Evolutionary conservation across 2,797 vertebrate species (phyloP).

Genomic region (Thunnus albacares): DNA sequence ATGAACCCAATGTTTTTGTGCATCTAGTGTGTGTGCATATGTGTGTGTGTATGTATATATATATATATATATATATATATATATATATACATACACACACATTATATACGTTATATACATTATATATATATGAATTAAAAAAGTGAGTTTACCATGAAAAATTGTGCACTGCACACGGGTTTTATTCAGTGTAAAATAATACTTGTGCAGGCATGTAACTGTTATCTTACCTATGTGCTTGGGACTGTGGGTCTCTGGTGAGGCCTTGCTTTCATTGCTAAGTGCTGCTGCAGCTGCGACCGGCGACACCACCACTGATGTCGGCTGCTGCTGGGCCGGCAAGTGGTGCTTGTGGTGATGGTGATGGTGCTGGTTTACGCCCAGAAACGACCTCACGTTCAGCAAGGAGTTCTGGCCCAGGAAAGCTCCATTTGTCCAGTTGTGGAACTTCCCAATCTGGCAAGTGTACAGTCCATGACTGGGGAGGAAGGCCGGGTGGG

Average conservation of each 20-base stretch:
- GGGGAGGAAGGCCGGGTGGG: slow-evolving; percentile 95
- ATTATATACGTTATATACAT: too few relatives aligned
- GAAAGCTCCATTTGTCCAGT: slow-evolving; percentile 98
- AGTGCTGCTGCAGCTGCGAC: slow-evolving; percentile 83
- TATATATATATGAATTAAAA: too few relatives aligned
- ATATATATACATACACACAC: too few relatives aligned
- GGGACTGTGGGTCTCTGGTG: slow-evolving; percentile 90
- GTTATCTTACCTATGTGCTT: slow-evolving; percentile 93
- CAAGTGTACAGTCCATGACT: slow-evolving; percentile 99
- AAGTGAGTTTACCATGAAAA: not conserved
- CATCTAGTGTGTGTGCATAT: not conserved
- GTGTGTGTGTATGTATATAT: not conserved
- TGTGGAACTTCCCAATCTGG: slow-evolving; percentile 99
- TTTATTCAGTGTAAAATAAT: not conserved
- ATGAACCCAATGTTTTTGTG: not conserved
- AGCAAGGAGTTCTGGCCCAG: slow-evolving; percentile 96
- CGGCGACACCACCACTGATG: slow-evolving; percentile 88
- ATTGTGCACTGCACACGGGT: not conserved
- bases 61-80: too few relatives aligned
- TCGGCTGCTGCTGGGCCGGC: slow-evolving; percentile 86
- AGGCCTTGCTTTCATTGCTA: slow-evolving; percentile 88
- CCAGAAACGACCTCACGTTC: slow-evolving; percentile 96
- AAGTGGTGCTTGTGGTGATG: slow-evolving; percentile 88
- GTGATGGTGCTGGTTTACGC: slow-evolving; percentile 93
- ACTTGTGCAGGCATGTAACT: not conserved